phyloP scores from a whole-genome alignment of 92 coral and sea anemone genomes.

The Zoanthus solanderi region DNA sequence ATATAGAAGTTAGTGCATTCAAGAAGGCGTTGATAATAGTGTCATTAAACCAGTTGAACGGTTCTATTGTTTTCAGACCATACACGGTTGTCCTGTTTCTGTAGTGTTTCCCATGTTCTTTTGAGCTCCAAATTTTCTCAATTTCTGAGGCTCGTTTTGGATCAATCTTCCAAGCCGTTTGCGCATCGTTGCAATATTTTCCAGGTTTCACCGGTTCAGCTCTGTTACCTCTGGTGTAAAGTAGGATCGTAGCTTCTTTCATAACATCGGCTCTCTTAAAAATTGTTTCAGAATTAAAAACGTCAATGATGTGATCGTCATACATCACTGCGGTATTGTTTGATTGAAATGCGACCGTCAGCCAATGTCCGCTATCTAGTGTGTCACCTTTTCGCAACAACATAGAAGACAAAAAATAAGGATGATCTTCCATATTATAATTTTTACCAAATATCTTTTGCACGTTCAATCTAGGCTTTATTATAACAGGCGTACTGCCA shows the following conservation, averaged over 20 bases:
- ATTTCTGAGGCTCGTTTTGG: background rate
- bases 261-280: background rate
- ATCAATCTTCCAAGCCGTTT: background rate
- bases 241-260: background rate
- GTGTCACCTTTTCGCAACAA: background rate
- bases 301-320: background rate
- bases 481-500: too few relatives aligned
- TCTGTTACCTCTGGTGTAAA: background rate
- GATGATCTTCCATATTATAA: background rate
- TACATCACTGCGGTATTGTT: background rate
- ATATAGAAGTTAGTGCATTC: too few relatives aligned
- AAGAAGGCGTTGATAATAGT: background rate
- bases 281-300: background rate
- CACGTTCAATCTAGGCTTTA: too few relatives aligned
- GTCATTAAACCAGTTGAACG: background rate
- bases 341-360: background rate
- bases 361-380: background rate
- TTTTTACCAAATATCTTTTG: background rate
- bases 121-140: background rate
- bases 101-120: background rate
- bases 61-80: background rate
- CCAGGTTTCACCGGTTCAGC: background rate
- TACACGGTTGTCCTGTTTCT: background rate
- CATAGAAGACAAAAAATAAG: background rate
- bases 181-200: background rate